Percentiles rank a stretch among this genome's conserved stretches.
phyloP scores from a whole-genome alignment of 2,888 invertebrate genomes.

The Phortica magna region DNA sequence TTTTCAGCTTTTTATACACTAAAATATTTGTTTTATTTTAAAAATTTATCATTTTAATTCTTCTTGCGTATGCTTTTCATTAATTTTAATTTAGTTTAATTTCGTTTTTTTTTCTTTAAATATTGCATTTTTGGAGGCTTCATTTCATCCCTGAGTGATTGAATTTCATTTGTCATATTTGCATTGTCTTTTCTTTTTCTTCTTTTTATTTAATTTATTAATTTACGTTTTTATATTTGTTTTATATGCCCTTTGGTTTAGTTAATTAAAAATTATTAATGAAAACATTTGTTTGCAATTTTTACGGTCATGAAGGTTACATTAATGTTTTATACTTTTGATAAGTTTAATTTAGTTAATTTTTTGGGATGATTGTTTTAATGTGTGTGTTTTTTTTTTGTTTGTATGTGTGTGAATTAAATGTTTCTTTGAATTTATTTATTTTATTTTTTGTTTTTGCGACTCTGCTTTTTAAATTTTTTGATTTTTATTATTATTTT shows the following conservation, averaged over 20 bases:
- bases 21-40: slow-evolving; percentile 56
- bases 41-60: slow-evolving; percentile 68
- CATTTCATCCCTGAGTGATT: slow-evolving; percentile 78
- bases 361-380: slow-evolving; percentile 14
- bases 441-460: slow-evolving; percentile 60
- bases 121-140: slow-evolving; percentile 76
- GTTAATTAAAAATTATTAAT: slow-evolving; percentile 47
- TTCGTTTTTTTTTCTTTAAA: slow-evolving; percentile 59
- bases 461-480: slow-evolving; percentile 48
- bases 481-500: not conserved
- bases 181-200: slow-evolving; percentile 62
- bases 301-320: slow-evolving; percentile 59
- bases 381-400: not conserved
- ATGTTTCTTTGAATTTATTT: not conserved
- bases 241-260: slow-evolving; percentile 64
- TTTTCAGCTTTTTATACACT: slow-evolving; percentile 46
- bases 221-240: slow-evolving; percentile 58
- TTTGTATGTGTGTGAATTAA: not conserved
- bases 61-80: slow-evolving; percentile 39
- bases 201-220: slow-evolving; percentile 46
- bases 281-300: slow-evolving; percentile 38
- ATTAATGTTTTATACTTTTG: slow-evolving; percentile 57
- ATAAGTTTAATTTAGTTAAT: not conserved
- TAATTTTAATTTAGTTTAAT: slow-evolving; percentile 48
- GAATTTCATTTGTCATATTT: slow-evolving; percentile 74